Conservation (phyloP, 2,888 invertebrate genomes). For the Suillia variegata region DNA sequence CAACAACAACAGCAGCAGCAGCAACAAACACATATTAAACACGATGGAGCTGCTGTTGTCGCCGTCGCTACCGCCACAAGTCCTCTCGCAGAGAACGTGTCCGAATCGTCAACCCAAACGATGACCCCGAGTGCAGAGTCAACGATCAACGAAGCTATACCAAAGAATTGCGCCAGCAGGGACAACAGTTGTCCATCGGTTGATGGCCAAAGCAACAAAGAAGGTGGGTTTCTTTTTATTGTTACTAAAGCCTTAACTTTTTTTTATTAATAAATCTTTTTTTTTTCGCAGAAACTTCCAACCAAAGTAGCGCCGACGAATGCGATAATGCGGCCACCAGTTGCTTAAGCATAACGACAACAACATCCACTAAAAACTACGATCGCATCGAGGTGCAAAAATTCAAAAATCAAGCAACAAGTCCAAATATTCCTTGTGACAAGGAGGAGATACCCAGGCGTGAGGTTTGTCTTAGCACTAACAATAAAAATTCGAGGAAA, state of each 20-base stretch:
- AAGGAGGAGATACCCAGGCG: conserved; percentile 39
- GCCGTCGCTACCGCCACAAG: conserved; percentile 32
- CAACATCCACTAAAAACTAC: conserved; percentile 55
- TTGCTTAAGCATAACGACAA: conserved; percentile 51
- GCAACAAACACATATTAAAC: conserved; percentile 19
- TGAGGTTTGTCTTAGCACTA: conserved; percentile 23
- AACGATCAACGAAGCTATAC: conserved; percentile 16
- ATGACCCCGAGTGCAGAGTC: conserved; percentile 29
- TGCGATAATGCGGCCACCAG: conserved; percentile 50
- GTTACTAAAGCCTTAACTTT: background rate
- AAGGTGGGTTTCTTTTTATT: conserved; percentile 33
- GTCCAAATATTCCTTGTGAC: conserved; percentile 58
- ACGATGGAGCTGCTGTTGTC: conserved; percentile 8
- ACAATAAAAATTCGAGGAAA: conserved; percentile 8
- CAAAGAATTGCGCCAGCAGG: conserved; percentile 11
- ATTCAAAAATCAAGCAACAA: conserved; percentile 61
- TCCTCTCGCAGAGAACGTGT: conserved; percentile 41
- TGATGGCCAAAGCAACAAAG: too few species aligned
- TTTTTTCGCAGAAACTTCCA: conserved; percentile 24
- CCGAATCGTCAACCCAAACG: conserved; percentile 48
- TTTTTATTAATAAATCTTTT: background rate
- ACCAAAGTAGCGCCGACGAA: conserved; percentile 37
- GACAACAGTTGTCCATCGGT: too few species aligned
- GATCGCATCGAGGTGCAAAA: conserved; percentile 60
- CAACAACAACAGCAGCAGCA: conserved; percentile 30